These are phyloP conservation scores for Perodicticus potto DNA, from an alignment of 2,797 vertebrate genomes.

Conservation along the genomic window DNA sequence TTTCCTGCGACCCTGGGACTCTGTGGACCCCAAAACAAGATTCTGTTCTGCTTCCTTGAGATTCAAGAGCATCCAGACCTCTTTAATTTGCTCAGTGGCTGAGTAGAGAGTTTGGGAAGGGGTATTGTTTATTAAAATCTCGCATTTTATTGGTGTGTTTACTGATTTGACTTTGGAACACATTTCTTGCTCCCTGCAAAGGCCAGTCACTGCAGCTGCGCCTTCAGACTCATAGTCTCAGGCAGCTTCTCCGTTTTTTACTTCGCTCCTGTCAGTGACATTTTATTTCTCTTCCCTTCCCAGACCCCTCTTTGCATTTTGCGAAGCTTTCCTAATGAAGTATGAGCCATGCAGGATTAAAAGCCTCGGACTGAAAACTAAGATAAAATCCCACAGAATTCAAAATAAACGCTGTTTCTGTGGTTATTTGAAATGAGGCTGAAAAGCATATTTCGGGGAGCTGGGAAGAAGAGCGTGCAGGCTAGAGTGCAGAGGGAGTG, in stretches of 20 bases:
- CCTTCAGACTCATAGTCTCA: no score
- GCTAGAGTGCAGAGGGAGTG: no score
- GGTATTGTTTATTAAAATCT: not conserved
- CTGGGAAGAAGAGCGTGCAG: accelerated
- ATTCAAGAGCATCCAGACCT: not conserved
- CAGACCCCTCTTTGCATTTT: not conserved
- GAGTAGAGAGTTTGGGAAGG: not conserved
- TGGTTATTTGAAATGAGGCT: not conserved
- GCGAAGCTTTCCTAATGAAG: not conserved
- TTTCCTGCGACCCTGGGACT: accelerated
- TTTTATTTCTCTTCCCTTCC: not conserved
- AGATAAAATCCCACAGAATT: not conserved
- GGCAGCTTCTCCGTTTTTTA: not conserved
- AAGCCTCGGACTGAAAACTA: not conserved
- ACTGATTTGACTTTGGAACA: not conserved
- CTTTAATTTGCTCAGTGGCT: not conserved
- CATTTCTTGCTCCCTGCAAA: not conserved
- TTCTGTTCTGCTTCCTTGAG: not conserved
- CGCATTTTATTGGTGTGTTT: accelerated
- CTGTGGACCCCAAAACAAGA: not conserved
- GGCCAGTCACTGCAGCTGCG: accelerated
- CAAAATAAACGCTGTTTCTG: not conserved
- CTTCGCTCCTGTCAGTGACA: accelerated
- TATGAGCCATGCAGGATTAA: not conserved
- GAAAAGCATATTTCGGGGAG: accelerated